phyloP scores from a whole-genome alignment of 2,113 vertebrate species.

The Cebidichthys violaceus region DNA sequence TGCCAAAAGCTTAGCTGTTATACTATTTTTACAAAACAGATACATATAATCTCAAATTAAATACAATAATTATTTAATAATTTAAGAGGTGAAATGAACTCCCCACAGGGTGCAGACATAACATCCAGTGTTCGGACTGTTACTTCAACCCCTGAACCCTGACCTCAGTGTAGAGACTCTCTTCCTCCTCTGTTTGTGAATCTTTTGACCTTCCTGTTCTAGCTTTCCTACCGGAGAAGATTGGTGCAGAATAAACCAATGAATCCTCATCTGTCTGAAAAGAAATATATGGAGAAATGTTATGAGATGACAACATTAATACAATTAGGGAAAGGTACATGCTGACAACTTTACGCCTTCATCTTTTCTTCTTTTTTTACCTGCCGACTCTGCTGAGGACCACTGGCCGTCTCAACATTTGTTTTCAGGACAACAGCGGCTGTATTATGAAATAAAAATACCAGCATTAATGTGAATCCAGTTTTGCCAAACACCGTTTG shows the following conservation, averaged over 20 bases:
- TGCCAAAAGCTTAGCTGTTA: not conserved
- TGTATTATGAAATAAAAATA: slow-evolving; percentile 5
- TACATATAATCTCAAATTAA: not conserved
- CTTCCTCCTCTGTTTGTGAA: not conserved
- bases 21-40: not conserved
- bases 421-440: slow-evolving; percentile 11
- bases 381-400: slow-evolving; percentile 4
- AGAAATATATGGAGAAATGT: not conserved
- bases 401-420: not conserved
- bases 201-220: not conserved
- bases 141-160: not conserved
- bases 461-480: not conserved
- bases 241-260: slow-evolving; percentile 28
- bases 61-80: not conserved
- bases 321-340: not conserved
- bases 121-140: fast-evolving
- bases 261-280: slow-evolving; percentile 31
- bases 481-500: fast-evolving
- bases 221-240: not conserved
- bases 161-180: slow-evolving; percentile 47
- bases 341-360: not conserved
- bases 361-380: slow-evolving; percentile 1
- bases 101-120: not conserved
- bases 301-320: not conserved
- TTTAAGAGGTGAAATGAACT: not conserved